phyloP scores from a whole-genome alignment of 2,113 vertebrate genomes.

The Motacilla alba region DNA sequence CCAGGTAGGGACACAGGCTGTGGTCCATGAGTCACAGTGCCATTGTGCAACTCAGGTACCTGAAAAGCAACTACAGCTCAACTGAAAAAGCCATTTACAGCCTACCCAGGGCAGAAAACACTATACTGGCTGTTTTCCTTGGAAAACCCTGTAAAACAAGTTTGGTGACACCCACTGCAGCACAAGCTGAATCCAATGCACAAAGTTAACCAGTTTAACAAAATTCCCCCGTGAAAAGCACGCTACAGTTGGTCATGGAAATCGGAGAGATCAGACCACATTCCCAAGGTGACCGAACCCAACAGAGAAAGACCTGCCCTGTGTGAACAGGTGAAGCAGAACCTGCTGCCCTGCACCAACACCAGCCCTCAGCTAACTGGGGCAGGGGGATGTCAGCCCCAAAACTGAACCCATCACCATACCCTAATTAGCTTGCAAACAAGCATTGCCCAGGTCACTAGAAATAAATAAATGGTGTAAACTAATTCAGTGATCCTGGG shows the following conservation, averaged over 20 bases:
- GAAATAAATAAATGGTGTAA: neutral
- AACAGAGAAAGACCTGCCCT: neutral
- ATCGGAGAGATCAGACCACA: neutral
- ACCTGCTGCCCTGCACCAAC: neutral
- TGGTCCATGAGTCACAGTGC: neutral
- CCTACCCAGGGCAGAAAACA: neutral
- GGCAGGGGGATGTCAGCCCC: neutral
- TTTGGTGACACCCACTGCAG: neutral
- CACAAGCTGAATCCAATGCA: neutral
- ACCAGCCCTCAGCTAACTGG: no score
- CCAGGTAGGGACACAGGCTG: neutral
- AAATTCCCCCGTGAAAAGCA: neutral
- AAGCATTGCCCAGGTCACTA: neutral
- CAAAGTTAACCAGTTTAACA: neutral
- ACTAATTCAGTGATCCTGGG: neutral
- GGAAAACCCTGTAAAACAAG: conserved; percentile 49
- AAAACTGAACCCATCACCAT: neutral
- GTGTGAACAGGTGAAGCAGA: neutral
- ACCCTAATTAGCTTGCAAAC: neutral
- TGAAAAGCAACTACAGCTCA: neutral
- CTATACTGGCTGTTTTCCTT: neutral
- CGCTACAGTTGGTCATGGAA: neutral
- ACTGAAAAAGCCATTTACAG: neutral
- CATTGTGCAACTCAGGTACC: neutral
- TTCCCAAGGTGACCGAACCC: neutral